A percentile compares a stretch with the other conserved stretches of the same genome.
phyloP scores from a whole-genome alignment of 2,113 vertebrate genomes.

The Trogon surrucura region DNA sequence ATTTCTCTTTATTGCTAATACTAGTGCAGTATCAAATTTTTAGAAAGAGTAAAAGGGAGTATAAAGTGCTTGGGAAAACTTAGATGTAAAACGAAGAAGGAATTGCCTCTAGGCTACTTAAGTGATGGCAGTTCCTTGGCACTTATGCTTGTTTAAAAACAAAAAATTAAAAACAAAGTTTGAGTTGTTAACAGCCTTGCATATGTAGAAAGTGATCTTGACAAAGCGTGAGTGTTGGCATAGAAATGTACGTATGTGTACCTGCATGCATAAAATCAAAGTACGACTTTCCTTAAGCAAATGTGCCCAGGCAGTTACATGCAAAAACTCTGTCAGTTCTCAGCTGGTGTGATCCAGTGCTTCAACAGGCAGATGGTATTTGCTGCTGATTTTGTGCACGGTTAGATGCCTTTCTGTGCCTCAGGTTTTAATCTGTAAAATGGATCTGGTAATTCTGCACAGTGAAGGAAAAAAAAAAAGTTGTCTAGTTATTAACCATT shows the following conservation, averaged over 20 bases:
- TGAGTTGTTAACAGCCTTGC: background rate
- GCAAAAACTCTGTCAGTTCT: background rate
- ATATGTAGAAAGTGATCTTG: background rate
- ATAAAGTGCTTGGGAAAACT: background rate
- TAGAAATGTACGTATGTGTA: background rate
- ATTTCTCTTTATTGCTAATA: background rate
- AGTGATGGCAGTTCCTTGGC: background rate
- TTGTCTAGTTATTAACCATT: background rate
- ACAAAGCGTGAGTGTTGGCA: background rate
- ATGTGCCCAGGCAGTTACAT: background rate
- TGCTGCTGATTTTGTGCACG: background rate
- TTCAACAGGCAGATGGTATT: background rate
- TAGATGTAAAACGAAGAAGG: background rate
- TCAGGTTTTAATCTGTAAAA: background rate
- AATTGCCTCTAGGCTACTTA: background rate
- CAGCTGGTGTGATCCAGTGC: accelerated
- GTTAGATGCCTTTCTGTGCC: background rate
- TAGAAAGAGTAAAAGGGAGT: background rate
- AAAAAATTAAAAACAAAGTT: background rate
- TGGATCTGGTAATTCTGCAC: background rate
- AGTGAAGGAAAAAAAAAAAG: background rate
- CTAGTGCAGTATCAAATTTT: background rate
- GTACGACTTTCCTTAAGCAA: background rate
- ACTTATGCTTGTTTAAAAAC: background rate
- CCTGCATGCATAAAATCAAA: background rate